A percentile compares a stretch with the other conserved stretches of the same genome.
These are phyloP conservation scores for Tonatia bakeri DNA, from an alignment of 2,113 vertebrate genomes.

Conservation along the genomic window DNA sequence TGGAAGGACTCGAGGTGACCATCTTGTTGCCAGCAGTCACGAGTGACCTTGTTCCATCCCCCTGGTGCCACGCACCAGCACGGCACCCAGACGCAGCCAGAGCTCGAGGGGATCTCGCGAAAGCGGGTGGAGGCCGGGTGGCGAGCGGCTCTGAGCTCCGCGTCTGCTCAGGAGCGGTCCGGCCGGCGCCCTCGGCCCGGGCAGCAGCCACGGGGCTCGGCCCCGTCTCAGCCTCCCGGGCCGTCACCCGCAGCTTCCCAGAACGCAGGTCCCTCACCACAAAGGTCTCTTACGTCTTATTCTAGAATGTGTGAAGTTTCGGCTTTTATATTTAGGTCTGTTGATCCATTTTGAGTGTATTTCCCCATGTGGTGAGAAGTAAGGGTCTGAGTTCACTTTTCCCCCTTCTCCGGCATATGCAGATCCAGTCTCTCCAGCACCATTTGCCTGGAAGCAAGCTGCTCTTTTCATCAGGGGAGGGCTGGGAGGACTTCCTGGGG, in stretches of 20 bases:
- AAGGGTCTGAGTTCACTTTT: neutral
- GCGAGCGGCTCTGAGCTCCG: neutral
- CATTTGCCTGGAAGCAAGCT: neutral
- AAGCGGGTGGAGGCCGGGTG: neutral
- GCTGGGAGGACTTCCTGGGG: accelerated
- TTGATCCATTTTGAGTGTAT: neutral
- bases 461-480: accelerated
- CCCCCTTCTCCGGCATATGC: neutral
- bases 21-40: neutral
- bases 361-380: neutral
- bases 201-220: neutral
- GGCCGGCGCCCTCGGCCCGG: neutral
- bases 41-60: neutral
- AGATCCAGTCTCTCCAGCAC: neutral
- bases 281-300: neutral
- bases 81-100: no score
- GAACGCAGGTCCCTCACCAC: neutral
- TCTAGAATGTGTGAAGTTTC: neutral
- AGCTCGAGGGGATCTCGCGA: no score
- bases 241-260: no score
- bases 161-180: neutral
- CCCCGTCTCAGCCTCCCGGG: no score
- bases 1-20: neutral
- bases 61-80: no score
- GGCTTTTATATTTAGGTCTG: neutral